Percentiles rank a stretch among this genome's conserved stretches.
Evolutionary conservation across 2,888 invertebrate species (phyloP).

Genomic region (Spilosoma lubricipeda): DNA sequence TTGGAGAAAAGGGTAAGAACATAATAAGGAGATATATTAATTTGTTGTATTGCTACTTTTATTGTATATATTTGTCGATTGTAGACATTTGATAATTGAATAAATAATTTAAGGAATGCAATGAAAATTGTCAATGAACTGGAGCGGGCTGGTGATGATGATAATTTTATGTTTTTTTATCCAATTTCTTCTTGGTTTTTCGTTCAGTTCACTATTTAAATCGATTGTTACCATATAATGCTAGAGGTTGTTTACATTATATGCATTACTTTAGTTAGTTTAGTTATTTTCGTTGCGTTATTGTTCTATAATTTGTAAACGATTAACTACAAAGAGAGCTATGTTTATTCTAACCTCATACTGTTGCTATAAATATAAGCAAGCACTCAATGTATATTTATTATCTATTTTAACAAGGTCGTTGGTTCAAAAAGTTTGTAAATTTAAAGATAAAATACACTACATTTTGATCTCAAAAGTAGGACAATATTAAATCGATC

Average conservation of each 20-base stretch:
- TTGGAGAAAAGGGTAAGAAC: background rate
- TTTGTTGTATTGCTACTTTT: too few species aligned
- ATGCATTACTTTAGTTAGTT: background rate
- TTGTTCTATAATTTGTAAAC: constrained; percentile 12
- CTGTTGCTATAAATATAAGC: constrained; percentile 20
- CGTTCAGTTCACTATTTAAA: background rate
- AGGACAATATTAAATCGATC: background rate
- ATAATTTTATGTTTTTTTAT: too few species aligned
- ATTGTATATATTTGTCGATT: background rate
- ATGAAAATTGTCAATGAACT: too few species aligned
- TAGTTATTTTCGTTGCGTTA: background rate
- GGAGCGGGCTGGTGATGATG: too few species aligned
- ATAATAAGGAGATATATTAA: too few species aligned
- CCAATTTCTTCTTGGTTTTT: background rate
- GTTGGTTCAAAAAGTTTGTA: constrained; percentile 2
- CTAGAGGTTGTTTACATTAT: background rate
- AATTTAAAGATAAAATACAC: background rate
- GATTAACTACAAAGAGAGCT: constrained; percentile 7
- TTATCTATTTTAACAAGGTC: constrained; percentile 28
- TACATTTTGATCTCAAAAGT: background rate
- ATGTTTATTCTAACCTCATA: constrained; percentile 15
- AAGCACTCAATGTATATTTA: constrained; percentile 26
- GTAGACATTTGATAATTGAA: background rate
- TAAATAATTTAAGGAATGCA: too few species aligned
- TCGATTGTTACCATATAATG: background rate